Base-by-base conservation (phyloP, 30 jellyfish, hydroid and myxozoan genomes). In the Hydractinia echinata region DNA sequence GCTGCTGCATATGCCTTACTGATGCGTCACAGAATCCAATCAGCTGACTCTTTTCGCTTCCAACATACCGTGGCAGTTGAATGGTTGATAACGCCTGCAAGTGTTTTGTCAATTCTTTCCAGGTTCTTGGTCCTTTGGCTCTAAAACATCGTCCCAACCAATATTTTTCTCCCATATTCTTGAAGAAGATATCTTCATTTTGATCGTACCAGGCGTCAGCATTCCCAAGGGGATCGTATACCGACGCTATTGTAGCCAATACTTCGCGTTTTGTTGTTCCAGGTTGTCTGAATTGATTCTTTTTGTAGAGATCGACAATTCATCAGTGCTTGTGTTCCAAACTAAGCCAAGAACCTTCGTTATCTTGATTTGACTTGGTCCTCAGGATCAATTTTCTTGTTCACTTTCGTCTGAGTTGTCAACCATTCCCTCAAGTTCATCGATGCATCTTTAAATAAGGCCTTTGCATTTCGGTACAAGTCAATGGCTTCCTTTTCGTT, bases 201-300 rank as follows among this genome's bases (percentile, higher is more conserved):
- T 72, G 11, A 71, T 55, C 7, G 79, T 72, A 52, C 20, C 66
- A 51, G 92, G 92, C 19, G 61, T 49, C 20, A 21, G 49, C 54
- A 10, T 15, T n/a, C 89, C 85, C 16, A 71, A 72, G 72, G 72
- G 88, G 44, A 30, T 30, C 44, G 44, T 30, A 30, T 30, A 30
- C 44, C 44, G 58, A 84, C 73, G 56, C 71, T 83, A 60, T 14
- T 70, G 21, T 71, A 20, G 61, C 68, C n/a, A 61, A 62, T 44
- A 54, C 90, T 73, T 72, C n/a, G 10, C 89, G 83, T 82, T 73
- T 82, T 14, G 89, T 82, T 58, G 69, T 51, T 19, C 67, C 67
- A 16, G 7, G 73, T 10, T 54, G 19, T 16, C 8, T 49, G 51
- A 18, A 10, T 39, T 16, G 87, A 39, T 30, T 82, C 73, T 73